Percentiles rank a stretch among this genome's conserved stretches.
phyloP scores from a whole-genome alignment of 1,140 invertebrate genomes.

The Bradysia coprophila region DNA sequence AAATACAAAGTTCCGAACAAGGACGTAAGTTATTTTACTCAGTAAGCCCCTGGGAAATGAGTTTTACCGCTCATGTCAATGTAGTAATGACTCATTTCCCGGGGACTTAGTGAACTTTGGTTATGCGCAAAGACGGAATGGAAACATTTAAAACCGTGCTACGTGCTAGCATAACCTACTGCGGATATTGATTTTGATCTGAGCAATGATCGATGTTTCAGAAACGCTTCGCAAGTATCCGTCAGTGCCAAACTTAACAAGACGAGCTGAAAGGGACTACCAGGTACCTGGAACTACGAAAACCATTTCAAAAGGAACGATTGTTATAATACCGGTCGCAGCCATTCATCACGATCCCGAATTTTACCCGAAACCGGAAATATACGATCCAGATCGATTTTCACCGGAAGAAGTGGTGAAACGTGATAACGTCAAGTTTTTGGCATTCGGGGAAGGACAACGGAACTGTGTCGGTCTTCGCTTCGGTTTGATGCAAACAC shows the following conservation, averaged over 20 bases:
- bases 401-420: conserved; percentile 15
- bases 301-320: conserved; percentile 5
- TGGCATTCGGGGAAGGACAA: conserved; percentile 36
- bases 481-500: conserved; percentile 24
- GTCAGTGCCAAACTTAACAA: not conserved
- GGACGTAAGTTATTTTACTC: no score
- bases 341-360: conserved; percentile 25
- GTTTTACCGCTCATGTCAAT: no score
- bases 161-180: not conserved
- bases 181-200: not conserved
- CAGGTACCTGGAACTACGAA: not conserved
- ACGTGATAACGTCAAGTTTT: conserved; percentile 26
- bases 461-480: conserved; percentile 33
- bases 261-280: not conserved
- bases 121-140: not conserved
- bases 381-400: conserved; percentile 34
- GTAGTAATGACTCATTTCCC: no score
- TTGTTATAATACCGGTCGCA: conserved; percentile 18
- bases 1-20: not conserved
- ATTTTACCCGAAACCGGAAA: conserved; percentile 31
- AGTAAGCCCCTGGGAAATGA: not conserved
- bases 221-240: conserved; percentile 18
- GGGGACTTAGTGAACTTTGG: no score
- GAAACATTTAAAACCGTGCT: not conserved
- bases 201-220: no score